Evolutionary conservation across 2,113 vertebrate genomes (phyloP).

Genomic region (Leucoraja erinaceus): DNA sequence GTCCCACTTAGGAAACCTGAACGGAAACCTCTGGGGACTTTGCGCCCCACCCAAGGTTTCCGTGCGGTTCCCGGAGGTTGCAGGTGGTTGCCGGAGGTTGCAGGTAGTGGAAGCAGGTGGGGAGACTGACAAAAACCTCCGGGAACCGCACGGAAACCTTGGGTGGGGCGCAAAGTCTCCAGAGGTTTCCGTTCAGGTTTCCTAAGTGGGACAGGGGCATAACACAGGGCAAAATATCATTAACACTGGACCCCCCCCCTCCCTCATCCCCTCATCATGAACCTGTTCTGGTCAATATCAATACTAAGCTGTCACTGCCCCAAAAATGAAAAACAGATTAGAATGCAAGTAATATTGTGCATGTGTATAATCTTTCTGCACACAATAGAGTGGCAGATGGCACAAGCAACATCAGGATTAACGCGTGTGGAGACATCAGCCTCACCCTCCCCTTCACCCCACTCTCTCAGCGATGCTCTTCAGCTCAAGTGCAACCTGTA

Average conservation of each 20-base stretch:
- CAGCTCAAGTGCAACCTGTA: too few relatives aligned
- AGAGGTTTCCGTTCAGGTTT: too few relatives aligned
- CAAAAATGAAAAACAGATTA: conserved; percentile 6
- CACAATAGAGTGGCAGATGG: neutral
- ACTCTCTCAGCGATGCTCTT: neutral
- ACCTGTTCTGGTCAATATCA: neutral
- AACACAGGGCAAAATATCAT: neutral
- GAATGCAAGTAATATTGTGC: neutral
- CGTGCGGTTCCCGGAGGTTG: too few relatives aligned
- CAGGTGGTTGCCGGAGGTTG: too few relatives aligned
- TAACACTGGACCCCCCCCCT: neutral
- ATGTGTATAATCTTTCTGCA: neutral
- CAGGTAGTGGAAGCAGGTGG: too few relatives aligned
- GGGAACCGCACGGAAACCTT: too few relatives aligned
- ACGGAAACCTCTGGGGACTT: too few relatives aligned
- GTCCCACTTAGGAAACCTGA: too few relatives aligned
- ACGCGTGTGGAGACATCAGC: neutral
- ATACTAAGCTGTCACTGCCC: neutral
- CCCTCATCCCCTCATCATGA: neutral
- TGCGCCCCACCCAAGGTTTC: too few relatives aligned
- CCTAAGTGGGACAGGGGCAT: too few relatives aligned
- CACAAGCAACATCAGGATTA: neutral
- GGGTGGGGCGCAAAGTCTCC: too few relatives aligned
- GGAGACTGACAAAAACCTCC: too few relatives aligned
- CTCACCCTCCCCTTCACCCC: neutral